These are phyloP conservation scores for Mechanitis mazaeus DNA, from an alignment of 2,888 invertebrate species.

Conservation along the genomic window DNA sequence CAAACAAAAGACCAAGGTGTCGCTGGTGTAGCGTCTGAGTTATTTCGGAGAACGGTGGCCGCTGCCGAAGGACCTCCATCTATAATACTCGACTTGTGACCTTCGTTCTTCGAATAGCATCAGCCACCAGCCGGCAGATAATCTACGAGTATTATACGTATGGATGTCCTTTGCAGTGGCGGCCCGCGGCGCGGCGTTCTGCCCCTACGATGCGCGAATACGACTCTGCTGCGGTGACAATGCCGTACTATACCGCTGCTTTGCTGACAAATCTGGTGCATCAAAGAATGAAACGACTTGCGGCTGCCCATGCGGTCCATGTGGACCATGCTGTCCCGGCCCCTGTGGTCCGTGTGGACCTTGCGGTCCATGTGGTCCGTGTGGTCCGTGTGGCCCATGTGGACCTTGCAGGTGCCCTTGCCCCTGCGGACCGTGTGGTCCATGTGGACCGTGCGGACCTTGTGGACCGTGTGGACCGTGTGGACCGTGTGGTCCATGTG, in stretches of 20 bases:
- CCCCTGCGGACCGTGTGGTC: slow-evolving; percentile 31
- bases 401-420: slow-evolving; percentile 32
- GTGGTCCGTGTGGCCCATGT: slow-evolving; percentile 39
- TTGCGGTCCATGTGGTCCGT: slow-evolving; percentile 32
- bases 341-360: slow-evolving; percentile 32
- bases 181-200: slow-evolving; percentile 32
- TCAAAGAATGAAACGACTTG: slow-evolving; percentile 31
- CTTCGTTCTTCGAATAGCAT: slow-evolving; percentile 64
- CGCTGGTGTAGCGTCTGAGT: slow-evolving; percentile 49
- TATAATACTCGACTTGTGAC: slow-evolving; percentile 61
- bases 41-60: slow-evolving; percentile 68
- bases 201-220: slow-evolving; percentile 32
- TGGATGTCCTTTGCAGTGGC: slow-evolving; percentile 65
- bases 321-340: slow-evolving; percentile 32
- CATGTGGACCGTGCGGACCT: slow-evolving; percentile 36
- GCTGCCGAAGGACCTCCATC: slow-evolving; percentile 54
- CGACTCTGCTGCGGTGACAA: slow-evolving; percentile 47
- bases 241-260: slow-evolving; percentile 34
- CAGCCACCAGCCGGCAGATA: slow-evolving; percentile 47
- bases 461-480: slow-evolving; percentile 38
- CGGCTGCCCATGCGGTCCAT: slow-evolving; percentile 32
- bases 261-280: slow-evolving; percentile 46
- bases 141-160: slow-evolving; percentile 59
- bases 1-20: slow-evolving; percentile 11
- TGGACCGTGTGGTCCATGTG: slow-evolving; percentile 34